Percentiles rank a stretch among this genome's conserved stretches.
Evolutionary conservation across 2,113 vertebrate genomes (phyloP).

Genomic region (Odontesthes bonariensis): DNA sequence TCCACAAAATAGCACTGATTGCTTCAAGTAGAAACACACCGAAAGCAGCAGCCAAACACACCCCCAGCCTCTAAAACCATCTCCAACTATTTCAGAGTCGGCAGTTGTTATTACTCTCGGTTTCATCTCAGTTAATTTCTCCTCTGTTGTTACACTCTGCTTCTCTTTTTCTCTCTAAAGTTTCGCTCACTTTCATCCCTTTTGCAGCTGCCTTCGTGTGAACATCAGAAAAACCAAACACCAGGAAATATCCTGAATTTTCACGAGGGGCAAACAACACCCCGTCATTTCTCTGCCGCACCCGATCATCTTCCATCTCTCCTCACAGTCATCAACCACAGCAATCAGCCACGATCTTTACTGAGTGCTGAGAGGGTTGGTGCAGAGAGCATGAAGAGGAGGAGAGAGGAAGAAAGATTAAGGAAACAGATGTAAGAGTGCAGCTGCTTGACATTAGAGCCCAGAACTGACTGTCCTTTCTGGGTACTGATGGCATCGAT

Average conservation of each 20-base stretch:
- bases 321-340: slow-evolving; percentile 57
- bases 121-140: slow-evolving; percentile 49
- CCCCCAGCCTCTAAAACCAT: slow-evolving; percentile 21
- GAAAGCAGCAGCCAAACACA: slow-evolving; percentile 18
- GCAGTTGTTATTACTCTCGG: slow-evolving; percentile 42
- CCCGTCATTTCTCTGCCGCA: slow-evolving; percentile 51
- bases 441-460: slow-evolving; percentile 70
- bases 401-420: slow-evolving; percentile 48
- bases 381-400: slow-evolving; percentile 37
- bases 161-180: slow-evolving; percentile 3
- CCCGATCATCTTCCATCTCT: slow-evolving; percentile 67
- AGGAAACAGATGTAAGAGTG: slow-evolving; percentile 47
- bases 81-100: slow-evolving; percentile 20
- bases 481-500: slow-evolving; percentile 18
- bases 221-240: slow-evolving; percentile 63
- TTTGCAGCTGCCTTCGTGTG: slow-evolving; percentile 48
- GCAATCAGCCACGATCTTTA: slow-evolving; percentile 67
- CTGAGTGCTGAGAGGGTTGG: slow-evolving; percentile 33
- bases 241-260: slow-evolving; percentile 60
- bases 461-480: slow-evolving; percentile 25
- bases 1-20: not conserved
- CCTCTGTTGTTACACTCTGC: slow-evolving; percentile 31
- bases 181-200: slow-evolving; percentile 27
- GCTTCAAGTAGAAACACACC: not conserved
- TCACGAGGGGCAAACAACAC: slow-evolving; percentile 47